Evolutionary conservation across 2,888 invertebrate genomes (phyloP), one percentile per base, ranked within the genome.

Genomic region (Agrochola lychnidis): DNA sequence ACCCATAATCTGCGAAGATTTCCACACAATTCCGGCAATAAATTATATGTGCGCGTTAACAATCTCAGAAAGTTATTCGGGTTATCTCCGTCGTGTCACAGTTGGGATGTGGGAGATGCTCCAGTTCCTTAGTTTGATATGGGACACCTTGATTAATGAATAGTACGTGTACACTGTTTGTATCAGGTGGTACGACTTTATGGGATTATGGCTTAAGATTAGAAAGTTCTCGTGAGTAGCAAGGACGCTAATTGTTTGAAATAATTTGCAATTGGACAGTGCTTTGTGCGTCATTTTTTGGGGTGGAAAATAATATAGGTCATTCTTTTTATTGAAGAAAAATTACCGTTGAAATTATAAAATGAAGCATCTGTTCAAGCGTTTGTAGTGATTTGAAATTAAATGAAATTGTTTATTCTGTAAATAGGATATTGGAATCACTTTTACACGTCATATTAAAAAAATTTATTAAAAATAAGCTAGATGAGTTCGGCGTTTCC

Each of bases 61-160:
- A 82, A 87, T 86, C 87, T 87, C 66, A 77, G 73, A 80, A 77
- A 91, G 93, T 89, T 92, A 94, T 94, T 92, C 89, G 92, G 93
- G 93, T 94, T 94, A 94, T 94, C 94, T 91, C 86, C 83, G 79
- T 70, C 57, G 73, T 78, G 83, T 77, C 83, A 83, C 87, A 78
- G 74, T 73, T 70, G 78, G 78, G 84, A 81, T 84, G 74, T 81
- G 80, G 78, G 72, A 78, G 70, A 70, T 78, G 81, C 53, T 75
- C 78, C 56, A 84, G 84, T 85, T 85, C 59, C 85, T 73, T 64
- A 82, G 73, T 79, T 75, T 84, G 77, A 82, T 80, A 80, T 67
- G 83, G 77, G 73, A 62, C 78, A 76, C 83, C 71, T 80, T 85
- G 75, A 82, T 83, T 83, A 83, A 83, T 83, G 59, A 59, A 36